phyloP scores from a whole-genome alignment of 2,797 vertebrate genomes.

The Corythornis leucogaster region DNA sequence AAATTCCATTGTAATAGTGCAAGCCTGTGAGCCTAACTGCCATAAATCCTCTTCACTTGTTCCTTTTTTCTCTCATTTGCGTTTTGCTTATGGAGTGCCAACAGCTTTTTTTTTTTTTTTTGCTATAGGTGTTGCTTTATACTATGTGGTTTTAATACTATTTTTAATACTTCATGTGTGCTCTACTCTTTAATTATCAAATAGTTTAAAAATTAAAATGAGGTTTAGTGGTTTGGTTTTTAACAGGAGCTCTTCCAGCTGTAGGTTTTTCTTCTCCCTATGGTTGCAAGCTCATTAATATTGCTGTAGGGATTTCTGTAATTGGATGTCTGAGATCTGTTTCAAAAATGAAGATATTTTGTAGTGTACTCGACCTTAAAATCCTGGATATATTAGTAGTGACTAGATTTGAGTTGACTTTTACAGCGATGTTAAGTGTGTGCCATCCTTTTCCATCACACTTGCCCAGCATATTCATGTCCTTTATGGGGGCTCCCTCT shows the following conservation, averaged over 20 bases:
- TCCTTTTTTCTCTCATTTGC: background rate
- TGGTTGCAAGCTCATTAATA: background rate
- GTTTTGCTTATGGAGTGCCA: background rate
- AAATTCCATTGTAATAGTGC: background rate
- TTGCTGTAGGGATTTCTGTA: background rate
- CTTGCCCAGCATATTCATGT: background rate
- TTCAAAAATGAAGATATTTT: background rate
- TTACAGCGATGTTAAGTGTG: background rate
- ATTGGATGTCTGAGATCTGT: background rate
- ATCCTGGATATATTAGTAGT: background rate
- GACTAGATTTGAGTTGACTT: background rate
- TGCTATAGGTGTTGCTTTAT: background rate
- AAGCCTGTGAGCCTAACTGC: background rate
- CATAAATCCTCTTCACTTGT: background rate
- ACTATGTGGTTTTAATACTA: background rate
- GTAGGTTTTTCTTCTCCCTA: background rate
- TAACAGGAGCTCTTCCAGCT: background rate
- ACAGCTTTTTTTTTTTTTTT: background rate
- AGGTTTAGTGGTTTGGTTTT: background rate
- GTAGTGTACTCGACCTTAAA: background rate
- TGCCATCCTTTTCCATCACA: background rate
- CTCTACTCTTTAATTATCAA: background rate
- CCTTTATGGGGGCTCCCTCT: conserved; percentile 47
- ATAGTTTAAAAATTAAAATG: background rate
- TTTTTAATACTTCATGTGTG: background rate